Evolutionary conservation across 2,888 invertebrate species (phyloP), one percentile per base, ranked within the genome.

Genomic region (Catocala nupta): DNA sequence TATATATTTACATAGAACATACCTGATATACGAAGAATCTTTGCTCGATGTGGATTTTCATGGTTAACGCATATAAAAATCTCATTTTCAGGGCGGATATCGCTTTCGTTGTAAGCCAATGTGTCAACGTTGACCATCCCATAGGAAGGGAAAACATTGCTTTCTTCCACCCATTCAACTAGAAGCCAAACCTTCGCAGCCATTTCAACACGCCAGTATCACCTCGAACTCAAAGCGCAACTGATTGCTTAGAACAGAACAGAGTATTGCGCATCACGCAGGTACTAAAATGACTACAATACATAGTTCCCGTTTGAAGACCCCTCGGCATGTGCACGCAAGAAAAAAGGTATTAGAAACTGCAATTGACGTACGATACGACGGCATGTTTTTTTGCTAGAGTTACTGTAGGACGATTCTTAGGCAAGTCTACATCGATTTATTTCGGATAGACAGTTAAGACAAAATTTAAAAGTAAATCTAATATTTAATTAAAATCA

Each of bases 161-260:
- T 76, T 34, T 88, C 85, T 8, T 89, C 87, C 43, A 86, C 74
- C 88, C 88, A 91, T 70, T 90, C 89, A 2, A 91, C 86, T n/a
- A 91, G 80, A 7, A 90, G 67, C 91, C 91, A 91, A 47, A 83
- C 60, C 9, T 77, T 74, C 53, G 77, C 80, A 70, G 81, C 73
- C 90, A 90, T 90, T 66, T 64, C 76, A 16, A 59, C 62, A 59
- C 69, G 43, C 68, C 34, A 39, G 50, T 48, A 60, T n/a, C 45
- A 34, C 50, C 47, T 59, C 69, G 62, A 68, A 67, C 69, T 59
- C 68, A 65, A 77, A 66, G 70, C 63, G 51, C 57, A 56, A 80
- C 73, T 77, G 69, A 52, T 56, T 56, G 13, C 51, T 48, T 25
- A 25, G 25, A 16, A 16, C 2, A 16, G 16, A 60, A 55, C 47